Evolutionary conservation across 2,113 vertebrate species (phyloP).

Genomic region (Cynoglossus semilaevis): DNA sequence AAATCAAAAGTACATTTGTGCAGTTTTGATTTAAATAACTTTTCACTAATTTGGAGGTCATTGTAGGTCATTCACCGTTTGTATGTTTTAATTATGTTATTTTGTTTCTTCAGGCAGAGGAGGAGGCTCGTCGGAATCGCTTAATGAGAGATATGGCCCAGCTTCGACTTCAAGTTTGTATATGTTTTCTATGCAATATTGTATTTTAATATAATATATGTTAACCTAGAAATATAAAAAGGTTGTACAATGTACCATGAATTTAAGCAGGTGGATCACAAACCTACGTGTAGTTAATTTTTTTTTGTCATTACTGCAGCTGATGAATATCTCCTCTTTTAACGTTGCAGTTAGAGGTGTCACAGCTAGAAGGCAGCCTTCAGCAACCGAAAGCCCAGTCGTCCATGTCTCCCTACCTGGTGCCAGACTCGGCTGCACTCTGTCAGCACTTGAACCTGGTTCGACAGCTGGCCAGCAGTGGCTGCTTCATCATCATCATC

Average conservation of each 20-base stretch:
- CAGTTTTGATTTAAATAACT: too few species aligned
- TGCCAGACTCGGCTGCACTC: conserved; percentile 90
- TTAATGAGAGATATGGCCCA: conserved; percentile 98
- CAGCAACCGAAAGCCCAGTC: conserved; percentile 95
- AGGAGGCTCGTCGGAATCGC: conserved; percentile 92
- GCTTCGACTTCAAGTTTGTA: conserved; percentile 89
- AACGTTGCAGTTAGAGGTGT: conserved; percentile 88
- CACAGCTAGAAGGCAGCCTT: conserved; percentile 94
- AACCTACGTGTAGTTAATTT: too few species aligned
- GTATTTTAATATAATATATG: too few species aligned
- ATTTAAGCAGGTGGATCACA: too few species aligned
- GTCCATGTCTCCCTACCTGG: conserved; percentile 96
- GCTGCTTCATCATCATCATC: conserved; percentile 97
- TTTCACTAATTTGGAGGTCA: neutral
- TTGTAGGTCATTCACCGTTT: neutral
- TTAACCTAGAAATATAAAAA: too few species aligned
- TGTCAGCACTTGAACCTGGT: conserved; percentile 89
- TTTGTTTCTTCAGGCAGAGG: conserved; percentile 81
- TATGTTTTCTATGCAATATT: neutral
- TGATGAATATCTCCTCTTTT: neutral
- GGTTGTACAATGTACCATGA: too few species aligned
- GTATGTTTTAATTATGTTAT: neutral
- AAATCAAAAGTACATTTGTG: too few species aligned
- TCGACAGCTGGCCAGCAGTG: conserved; percentile 87
- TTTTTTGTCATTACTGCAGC: too few species aligned